Percentiles rank a stretch among this genome's conserved stretches.
These are phyloP conservation scores for Lasioglossum leucozonium DNA, from an alignment of 2,888 invertebrate genomes.

Conservation along the genomic window DNA sequence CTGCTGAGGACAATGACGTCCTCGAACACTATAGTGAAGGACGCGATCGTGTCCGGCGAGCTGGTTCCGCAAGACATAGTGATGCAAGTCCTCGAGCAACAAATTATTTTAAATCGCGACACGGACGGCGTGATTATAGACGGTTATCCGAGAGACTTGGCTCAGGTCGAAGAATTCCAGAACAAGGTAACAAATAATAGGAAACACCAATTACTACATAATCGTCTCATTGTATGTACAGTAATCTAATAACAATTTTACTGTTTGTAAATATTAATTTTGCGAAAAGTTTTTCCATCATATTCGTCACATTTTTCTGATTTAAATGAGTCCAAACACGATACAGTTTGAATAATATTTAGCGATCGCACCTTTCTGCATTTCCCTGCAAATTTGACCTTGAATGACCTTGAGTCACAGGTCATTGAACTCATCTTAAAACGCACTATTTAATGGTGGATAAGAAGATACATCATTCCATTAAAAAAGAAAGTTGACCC, in stretches of 20 bases:
- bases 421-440: too few relatives aligned
- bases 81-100: slow-evolving; percentile 90
- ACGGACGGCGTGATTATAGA: slow-evolving; percentile 94
- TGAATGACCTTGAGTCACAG: too few relatives aligned
- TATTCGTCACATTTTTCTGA: too few relatives aligned
- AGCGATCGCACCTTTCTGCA: too few relatives aligned
- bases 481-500: too few relatives aligned
- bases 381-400: too few relatives aligned
- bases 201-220: neutral
- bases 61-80: slow-evolving; percentile 92
- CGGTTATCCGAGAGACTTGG: slow-evolving; percentile 96
- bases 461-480: too few relatives aligned
- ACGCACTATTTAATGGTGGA: too few relatives aligned
- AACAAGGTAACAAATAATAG: slow-evolving; percentile 87
- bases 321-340: too few relatives aligned
- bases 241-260: neutral
- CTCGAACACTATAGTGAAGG: slow-evolving; percentile 87
- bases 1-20: slow-evolving; percentile 91
- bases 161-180: slow-evolving; percentile 95
- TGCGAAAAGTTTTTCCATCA: too few relatives aligned
- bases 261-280: neutral
- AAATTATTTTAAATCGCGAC: slow-evolving; percentile 85
- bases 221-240: neutral
- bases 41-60: slow-evolving; percentile 92
- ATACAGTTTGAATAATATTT: too few relatives aligned